Evolutionary conservation across 2,888 invertebrate species (phyloP).

Genomic region (Pinctada fucata): DNA sequence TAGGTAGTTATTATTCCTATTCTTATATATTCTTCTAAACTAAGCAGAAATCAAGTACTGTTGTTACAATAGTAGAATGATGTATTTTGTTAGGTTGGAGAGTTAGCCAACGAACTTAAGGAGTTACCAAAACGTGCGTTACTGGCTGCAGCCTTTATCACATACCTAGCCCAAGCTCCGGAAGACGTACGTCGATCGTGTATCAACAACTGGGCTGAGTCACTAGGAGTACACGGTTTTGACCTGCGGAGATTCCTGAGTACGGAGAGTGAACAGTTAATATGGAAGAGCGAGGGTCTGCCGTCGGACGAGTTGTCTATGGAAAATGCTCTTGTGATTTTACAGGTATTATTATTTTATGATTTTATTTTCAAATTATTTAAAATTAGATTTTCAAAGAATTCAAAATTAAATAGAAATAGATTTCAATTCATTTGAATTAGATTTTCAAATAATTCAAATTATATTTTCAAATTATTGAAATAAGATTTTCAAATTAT

Average conservation of each 20-base stretch:
- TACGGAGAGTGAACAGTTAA: constrained; percentile 86
- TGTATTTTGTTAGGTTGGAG: constrained; percentile 76
- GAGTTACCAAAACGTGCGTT: constrained; percentile 83
- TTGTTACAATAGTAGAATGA: neutral
- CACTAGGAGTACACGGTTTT: constrained; percentile 77
- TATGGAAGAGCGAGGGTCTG: constrained; percentile 91
- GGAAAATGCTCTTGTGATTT: constrained; percentile 89
- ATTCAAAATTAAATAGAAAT: no score
- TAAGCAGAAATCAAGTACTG: no score
- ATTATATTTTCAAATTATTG: no score
- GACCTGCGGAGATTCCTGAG: constrained; percentile 81
- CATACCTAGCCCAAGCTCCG: constrained; percentile 84
- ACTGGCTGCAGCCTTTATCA: constrained; percentile 87
- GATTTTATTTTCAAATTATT: neutral
- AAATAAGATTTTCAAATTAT: no score
- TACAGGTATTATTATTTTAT: constrained; percentile 80
- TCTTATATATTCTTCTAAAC: no score
- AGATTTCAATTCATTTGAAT: no score
- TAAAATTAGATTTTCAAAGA: constrained; percentile 1
- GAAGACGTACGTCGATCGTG: constrained; percentile 83
- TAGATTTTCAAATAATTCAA: no score
- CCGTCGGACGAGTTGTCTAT: constrained; percentile 87
- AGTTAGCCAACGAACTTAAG: constrained; percentile 81
- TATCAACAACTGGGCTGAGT: constrained; percentile 77
- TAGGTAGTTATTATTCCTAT: no score